Evolutionary conservation across 1,140 invertebrate species (phyloP).

Genomic region (Calephelis virginiensis): DNA sequence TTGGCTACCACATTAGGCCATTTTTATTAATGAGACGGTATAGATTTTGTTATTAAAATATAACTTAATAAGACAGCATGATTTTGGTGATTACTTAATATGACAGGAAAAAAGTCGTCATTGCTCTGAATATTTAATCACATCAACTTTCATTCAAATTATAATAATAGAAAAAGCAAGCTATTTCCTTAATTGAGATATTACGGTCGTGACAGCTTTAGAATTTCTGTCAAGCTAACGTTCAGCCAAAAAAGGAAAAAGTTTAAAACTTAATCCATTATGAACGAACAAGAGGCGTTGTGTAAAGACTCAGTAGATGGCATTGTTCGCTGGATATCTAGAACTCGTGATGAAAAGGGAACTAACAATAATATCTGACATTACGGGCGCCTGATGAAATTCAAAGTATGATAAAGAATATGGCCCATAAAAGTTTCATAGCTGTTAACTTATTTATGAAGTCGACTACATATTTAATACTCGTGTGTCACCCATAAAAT

Average conservation of each 20-base stretch:
- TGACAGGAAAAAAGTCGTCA: too few species aligned
- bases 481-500: slow-evolving; percentile 43
- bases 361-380: slow-evolving; percentile 47
- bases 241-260: background rate
- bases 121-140: background rate
- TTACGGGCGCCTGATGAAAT: slow-evolving; percentile 62
- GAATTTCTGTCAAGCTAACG: background rate
- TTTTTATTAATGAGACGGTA: too few species aligned
- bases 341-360: slow-evolving; percentile 23
- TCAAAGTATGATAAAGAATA: slow-evolving; percentile 72
- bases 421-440: slow-evolving; percentile 70
- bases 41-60: too few species aligned
- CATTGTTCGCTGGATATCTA: slow-evolving; percentile 10
- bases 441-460: slow-evolving; percentile 74
- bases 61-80: too few species aligned
- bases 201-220: slow-evolving; percentile 16
- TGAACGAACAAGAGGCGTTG: slow-evolving; percentile 7
- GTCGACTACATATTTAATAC: slow-evolving; percentile 65
- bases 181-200: slow-evolving; percentile 6
- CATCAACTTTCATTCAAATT: background rate
- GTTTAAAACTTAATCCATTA: slow-evolving; percentile 9
- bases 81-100: too few species aligned
- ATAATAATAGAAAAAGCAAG: background rate
- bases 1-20: too few species aligned
- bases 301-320: slow-evolving; percentile 2